These are phyloP conservation scores for Gobio occitaniae DNA, from an alignment of 2,797 vertebrate species.

Conservation along the genomic window DNA sequence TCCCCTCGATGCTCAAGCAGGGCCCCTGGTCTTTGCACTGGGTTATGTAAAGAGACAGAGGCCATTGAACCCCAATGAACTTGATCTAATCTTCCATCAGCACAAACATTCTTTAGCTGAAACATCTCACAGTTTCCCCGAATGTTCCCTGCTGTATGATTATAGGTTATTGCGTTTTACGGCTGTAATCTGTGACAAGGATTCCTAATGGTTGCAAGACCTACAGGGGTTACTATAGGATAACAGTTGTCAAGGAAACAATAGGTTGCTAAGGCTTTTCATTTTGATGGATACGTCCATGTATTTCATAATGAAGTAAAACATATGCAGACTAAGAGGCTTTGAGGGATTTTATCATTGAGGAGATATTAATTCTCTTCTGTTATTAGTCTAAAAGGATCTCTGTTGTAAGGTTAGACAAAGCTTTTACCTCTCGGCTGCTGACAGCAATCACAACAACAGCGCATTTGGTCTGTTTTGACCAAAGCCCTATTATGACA, in stretches of 20 bases:
- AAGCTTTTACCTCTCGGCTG: constrained; percentile 8
- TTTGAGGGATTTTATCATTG: constrained; percentile 19
- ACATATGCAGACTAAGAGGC: constrained; percentile 13
- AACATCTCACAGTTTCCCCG: not conserved
- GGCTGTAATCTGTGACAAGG: constrained; percentile 15
- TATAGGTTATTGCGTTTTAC: constrained; percentile 19
- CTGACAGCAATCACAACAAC: constrained; percentile 21
- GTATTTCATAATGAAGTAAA: constrained; percentile 13
- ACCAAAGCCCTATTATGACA: not conserved
- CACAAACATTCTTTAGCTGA: constrained; percentile 20
- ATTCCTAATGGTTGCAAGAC: constrained; percentile 12
- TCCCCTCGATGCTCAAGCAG: constrained; percentile 25
- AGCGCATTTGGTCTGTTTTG: not conserved
- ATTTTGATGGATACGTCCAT: constrained; percentile 5
- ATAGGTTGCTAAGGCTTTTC: constrained; percentile 28
- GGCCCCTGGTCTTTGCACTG: constrained; percentile 23
- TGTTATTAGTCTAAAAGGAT: constrained; percentile 2
- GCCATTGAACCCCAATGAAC: constrained; percentile 28
- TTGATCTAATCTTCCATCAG: constrained; percentile 45
- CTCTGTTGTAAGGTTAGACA: not conserved
- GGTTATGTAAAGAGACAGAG: constrained; percentile 46
- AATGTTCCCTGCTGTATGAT: not conserved
- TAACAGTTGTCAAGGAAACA: constrained; percentile 47
- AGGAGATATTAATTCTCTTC: not conserved
- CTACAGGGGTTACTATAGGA: constrained; percentile 46